These are phyloP conservation scores for Aproaerema taeniolella DNA, from an alignment of 2,888 invertebrate genomes.

Conservation along the genomic window DNA sequence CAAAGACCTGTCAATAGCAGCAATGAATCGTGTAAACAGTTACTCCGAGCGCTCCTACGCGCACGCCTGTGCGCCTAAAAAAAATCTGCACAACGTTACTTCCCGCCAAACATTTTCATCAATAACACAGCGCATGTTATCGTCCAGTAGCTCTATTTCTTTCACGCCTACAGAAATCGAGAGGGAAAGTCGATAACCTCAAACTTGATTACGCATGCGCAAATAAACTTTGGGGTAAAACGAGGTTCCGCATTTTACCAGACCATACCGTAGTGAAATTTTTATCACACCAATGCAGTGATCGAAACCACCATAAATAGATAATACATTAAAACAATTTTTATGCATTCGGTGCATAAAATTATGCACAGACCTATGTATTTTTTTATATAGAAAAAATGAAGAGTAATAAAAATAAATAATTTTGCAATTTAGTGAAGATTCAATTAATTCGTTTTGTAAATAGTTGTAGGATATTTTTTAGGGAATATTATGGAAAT, in stretches of 20 bases:
- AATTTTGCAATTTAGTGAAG: slow-evolving; percentile 1
- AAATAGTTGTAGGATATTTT: slow-evolving; percentile 8
- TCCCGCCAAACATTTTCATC: slow-evolving; percentile 66
- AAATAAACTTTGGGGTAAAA: slow-evolving; percentile 25
- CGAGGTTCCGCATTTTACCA: slow-evolving; percentile 22
- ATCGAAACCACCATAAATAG: slow-evolving; percentile 4
- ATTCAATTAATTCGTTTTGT: slow-evolving; percentile 13
- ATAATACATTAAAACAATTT: slow-evolving; percentile 12
- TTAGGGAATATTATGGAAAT: slow-evolving; percentile 4
- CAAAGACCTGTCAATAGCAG: too few relatives aligned
- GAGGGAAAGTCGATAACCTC: slow-evolving; percentile 54
- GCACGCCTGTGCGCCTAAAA: slow-evolving; percentile 8
- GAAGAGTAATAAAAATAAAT: slow-evolving; percentile 1
- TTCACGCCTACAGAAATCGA: slow-evolving; percentile 26
- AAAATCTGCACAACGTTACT: slow-evolving; percentile 20
- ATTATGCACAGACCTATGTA: background rate
- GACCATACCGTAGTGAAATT: slow-evolving; percentile 12
- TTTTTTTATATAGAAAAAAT: background rate
- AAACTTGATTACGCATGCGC: slow-evolving; percentile 55
- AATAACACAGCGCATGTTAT: slow-evolving; percentile 71
- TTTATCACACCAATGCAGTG: slow-evolving; percentile 15
- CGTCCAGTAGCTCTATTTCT: slow-evolving; percentile 32
- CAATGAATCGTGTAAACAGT: too few relatives aligned
- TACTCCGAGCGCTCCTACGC: too few relatives aligned
- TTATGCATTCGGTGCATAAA: background rate